Conservation (phyloP, 2,797 vertebrate genomes). For the Argentina silus region DNA sequence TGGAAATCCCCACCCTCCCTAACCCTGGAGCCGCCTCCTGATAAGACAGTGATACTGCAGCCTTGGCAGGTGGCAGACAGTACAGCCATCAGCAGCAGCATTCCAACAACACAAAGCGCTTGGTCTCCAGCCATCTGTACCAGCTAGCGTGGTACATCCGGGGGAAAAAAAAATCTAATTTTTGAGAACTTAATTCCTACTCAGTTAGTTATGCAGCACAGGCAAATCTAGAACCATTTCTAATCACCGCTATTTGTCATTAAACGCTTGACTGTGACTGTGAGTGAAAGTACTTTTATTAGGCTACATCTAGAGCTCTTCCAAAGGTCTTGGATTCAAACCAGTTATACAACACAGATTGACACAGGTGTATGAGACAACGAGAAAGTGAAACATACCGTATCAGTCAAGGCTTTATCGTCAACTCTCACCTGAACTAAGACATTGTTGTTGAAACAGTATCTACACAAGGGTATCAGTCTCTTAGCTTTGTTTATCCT, state of each 20-base stretch:
- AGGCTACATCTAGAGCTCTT: neutral
- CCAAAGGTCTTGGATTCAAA: neutral
- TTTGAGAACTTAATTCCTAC: neutral
- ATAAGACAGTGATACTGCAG: slow-evolving; percentile 51
- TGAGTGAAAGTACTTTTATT: neutral
- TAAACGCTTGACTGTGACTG: neutral
- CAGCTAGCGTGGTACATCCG: too few relatives aligned
- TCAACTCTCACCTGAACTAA: neutral
- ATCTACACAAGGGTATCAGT: too few relatives aligned
- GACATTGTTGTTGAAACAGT: too few relatives aligned
- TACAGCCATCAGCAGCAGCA: slow-evolving; percentile 31
- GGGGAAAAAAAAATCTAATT: too few relatives aligned
- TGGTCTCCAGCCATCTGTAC: neutral
- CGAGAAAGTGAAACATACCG: neutral
- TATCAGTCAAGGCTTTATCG: neutral
- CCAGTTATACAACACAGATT: neutral
- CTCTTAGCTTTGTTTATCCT: too few relatives aligned
- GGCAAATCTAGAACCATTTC: neutral
- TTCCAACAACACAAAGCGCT: slow-evolving; percentile 56
- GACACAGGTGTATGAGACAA: neutral
- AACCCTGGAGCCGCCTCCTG: slow-evolving; percentile 29
- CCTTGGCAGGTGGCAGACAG: slow-evolving; percentile 34
- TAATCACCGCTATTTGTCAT: neutral
- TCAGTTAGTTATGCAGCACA: neutral
- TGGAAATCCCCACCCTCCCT: slow-evolving; percentile 65